A percentile compares a stretch with the other conserved stretches of the same genome.
Evolutionary conservation across 2,113 vertebrate genomes (phyloP).

Genomic region (Deroptyus accipitrinus): DNA sequence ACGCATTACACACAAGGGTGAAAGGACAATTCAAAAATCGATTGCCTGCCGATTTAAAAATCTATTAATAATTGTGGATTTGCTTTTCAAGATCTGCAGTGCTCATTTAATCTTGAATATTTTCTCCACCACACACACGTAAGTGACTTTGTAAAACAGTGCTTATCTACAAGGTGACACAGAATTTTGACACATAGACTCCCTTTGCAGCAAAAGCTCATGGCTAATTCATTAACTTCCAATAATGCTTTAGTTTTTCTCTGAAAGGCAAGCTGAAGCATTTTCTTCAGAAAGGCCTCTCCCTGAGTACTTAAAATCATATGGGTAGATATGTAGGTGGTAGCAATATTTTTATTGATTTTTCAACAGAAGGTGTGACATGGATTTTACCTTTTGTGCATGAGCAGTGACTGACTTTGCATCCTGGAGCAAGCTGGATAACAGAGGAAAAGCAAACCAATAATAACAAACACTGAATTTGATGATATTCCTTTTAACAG

Average conservation of each 20-base stretch:
- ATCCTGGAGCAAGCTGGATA: not conserved
- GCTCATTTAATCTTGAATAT: constrained; percentile 33
- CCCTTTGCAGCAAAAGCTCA: not conserved
- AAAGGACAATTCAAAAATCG: constrained; percentile 53
- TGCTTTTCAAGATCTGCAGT: constrained; percentile 18
- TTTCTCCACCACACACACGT: not conserved
- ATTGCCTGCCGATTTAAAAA: constrained; percentile 46
- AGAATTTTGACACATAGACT: not conserved
- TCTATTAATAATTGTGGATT: constrained; percentile 35
- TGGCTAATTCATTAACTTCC: not conserved
- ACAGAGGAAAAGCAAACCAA: not conserved
- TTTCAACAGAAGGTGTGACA: not conserved
- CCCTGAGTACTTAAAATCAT: not conserved
- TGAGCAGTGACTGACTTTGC: not conserved
- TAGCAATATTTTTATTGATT: not conserved
- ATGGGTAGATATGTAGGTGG: not conserved
- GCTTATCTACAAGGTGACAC: not conserved
- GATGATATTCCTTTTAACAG: not conserved
- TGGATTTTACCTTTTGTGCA: not conserved
- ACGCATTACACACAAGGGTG: not conserved
- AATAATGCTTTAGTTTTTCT: not conserved
- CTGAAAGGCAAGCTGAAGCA: not conserved
- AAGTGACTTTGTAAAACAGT: constrained; percentile 2
- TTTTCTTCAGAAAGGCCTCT: not conserved
- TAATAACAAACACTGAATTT: not conserved